Percentiles rank a stretch among this genome's conserved stretches.
Evolutionary conservation across 2,113 vertebrate genomes (phyloP).

Genomic region (Callipepla squamata): DNA sequence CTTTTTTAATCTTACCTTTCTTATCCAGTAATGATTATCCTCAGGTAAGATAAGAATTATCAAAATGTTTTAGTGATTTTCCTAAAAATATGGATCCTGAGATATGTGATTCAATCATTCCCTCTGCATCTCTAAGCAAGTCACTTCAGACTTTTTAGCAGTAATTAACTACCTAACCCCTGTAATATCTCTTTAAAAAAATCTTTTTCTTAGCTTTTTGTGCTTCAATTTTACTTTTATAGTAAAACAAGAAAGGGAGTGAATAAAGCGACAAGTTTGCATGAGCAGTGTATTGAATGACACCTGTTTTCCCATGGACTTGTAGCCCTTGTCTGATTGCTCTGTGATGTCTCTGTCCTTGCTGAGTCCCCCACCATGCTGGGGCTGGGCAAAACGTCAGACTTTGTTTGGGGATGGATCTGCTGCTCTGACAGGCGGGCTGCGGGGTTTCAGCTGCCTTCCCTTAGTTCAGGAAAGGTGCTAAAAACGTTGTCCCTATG

Average conservation of each 20-base stretch:
- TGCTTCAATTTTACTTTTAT: not conserved
- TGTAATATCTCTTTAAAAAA: not conserved
- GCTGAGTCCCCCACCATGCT: not conserved
- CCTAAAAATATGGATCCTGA: not conserved
- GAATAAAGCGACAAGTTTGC: not conserved
- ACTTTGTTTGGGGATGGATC: not conserved
- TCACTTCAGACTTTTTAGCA: not conserved
- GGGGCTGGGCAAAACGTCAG: not conserved
- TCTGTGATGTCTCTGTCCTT: not conserved
- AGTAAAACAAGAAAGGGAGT: not conserved
- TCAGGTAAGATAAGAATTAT: conserved; percentile 51
- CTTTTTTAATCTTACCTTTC: not conserved
- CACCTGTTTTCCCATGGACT: not conserved
- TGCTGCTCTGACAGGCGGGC: not conserved
- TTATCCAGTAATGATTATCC: not conserved
- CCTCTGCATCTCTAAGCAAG: not conserved
- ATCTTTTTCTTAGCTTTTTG: not conserved
- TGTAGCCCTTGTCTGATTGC: not conserved
- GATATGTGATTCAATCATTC: not conserved
- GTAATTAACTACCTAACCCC: not conserved
- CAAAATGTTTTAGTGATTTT: not conserved
- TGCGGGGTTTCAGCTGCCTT: not conserved
- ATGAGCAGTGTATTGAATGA: not conserved
- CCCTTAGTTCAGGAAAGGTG: not conserved
- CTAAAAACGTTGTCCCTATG: not conserved